Percentiles rank a stretch among this genome's conserved stretches.
These are phyloP conservation scores for Fulmarus glacialis DNA, from an alignment of 2,113 vertebrate genomes.

Conservation along the genomic window DNA sequence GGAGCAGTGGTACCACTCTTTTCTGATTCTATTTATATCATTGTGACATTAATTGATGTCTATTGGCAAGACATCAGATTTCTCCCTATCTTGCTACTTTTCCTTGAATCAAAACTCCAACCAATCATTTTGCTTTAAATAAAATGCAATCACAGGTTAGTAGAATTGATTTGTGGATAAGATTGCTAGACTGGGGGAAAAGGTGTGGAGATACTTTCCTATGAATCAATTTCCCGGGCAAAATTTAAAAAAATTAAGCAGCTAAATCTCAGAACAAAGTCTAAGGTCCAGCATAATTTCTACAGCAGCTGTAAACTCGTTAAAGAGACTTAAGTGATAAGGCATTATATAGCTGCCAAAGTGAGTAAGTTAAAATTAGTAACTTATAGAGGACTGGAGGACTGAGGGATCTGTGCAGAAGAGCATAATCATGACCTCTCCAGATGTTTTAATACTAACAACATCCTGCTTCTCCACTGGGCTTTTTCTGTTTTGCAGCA, in stretches of 20 bases:
- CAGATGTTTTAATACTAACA: background rate
- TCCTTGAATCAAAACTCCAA: background rate
- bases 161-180: background rate
- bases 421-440: background rate
- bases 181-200: background rate
- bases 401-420: background rate
- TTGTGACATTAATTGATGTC: background rate
- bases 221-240: background rate
- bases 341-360: background rate
- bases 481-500: background rate
- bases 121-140: slow-evolving; percentile 15
- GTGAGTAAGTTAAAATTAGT: background rate
- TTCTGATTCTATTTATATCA: background rate
- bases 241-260: background rate
- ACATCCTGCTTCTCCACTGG: background rate
- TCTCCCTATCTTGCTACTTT: slow-evolving; percentile 14
- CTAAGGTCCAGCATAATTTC: background rate
- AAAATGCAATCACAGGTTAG: background rate
- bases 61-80: background rate
- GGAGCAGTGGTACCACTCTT: background rate
- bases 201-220: background rate
- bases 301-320: background rate
- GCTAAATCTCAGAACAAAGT: background rate
- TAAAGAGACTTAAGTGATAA: background rate
- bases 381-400: background rate